phyloP scores from a whole-genome alignment of 1,140 invertebrate species.

The Apocrypta bakeri region DNA sequence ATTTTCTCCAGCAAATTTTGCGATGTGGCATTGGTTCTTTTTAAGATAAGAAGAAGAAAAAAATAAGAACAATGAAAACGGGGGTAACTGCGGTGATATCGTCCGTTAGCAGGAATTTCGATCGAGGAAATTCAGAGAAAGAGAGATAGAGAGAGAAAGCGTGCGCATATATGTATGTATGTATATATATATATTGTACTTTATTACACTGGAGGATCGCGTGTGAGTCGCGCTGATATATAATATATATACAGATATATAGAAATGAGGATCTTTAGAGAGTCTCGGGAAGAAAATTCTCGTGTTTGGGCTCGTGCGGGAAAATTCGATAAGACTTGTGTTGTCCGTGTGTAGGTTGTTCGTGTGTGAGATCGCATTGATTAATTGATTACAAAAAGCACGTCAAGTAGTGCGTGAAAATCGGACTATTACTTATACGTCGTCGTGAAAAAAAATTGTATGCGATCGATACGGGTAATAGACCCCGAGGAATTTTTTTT shows the following conservation, averaged over 20 bases:
- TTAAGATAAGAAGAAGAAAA: too few species aligned
- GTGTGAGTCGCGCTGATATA: not conserved
- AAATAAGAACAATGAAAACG: too few species aligned
- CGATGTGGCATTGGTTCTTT: too few species aligned
- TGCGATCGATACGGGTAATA: not conserved
- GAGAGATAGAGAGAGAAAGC: too few species aligned
- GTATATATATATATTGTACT: not conserved
- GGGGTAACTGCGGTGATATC: too few species aligned
- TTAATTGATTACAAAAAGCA: slow-evolving; percentile 17
- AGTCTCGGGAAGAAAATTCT: not conserved
- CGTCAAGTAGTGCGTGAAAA: slow-evolving; percentile 16
- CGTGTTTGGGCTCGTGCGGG: not conserved
- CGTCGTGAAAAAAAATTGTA: too few species aligned
- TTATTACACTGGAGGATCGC: not conserved
- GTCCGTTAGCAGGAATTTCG: not conserved
- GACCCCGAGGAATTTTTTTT: not conserved
- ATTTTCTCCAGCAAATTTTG: too few species aligned
- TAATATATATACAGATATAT: not conserved
- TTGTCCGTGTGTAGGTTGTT: not conserved
- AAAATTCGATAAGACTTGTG: not conserved
- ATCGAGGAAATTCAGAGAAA: not conserved
- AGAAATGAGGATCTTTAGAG: not conserved
- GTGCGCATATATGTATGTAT: too few species aligned
- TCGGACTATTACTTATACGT: not conserved
- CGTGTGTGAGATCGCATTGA: slow-evolving; percentile 1